Base-by-base conservation (phyloP, 2,888 invertebrate genomes). In the Neoitamus cyanurus region DNA sequence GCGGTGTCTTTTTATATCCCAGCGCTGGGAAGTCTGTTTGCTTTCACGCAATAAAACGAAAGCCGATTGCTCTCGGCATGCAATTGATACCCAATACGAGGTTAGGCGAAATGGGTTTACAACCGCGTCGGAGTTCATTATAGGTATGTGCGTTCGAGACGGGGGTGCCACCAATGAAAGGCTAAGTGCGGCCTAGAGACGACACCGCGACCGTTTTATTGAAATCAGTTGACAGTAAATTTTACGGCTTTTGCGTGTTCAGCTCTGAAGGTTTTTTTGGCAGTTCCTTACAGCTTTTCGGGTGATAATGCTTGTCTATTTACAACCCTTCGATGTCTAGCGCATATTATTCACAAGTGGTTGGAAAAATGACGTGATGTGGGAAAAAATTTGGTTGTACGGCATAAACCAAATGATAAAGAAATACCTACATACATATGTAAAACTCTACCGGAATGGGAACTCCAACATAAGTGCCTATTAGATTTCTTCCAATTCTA, bases 11-110 rank as follows among this genome's bases (percentile, higher is more conserved):
- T 82, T 82, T 82, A 82, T 69, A 82, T 28, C 69, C 36, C 31
- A 6, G 11, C 4, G 4, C 1, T 25, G 31, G 34, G 28, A 7
- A n/a, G 15, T 25, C 36, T 84, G 73, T 84, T 84, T 84, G 48
- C 70, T 84, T 84, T 84, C 84, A 68, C 84, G 84, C 84, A 82
- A 84, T 84, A 84, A 82, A 84, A 25, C 20, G 20, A 25, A 84
- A 84, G 46, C 70, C 48, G 73, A 82, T 48, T 80, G 48, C 42
- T 36, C 42, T 68, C 58, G 37, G 36, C 84, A 84, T 82, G 84
- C 82, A 84, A 84, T 84, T 84, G 80, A 80, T 82, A 82, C 80
- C 73, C 82, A 72, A 84, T 78, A n/a, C 75, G 72, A 48, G 82
- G 82, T 82, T 82, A 36, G n/a, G 9, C 20, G 13, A 69, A 82